phyloP scores from a whole-genome alignment of 2,113 vertebrate genomes.

The Menidia beryllina region DNA sequence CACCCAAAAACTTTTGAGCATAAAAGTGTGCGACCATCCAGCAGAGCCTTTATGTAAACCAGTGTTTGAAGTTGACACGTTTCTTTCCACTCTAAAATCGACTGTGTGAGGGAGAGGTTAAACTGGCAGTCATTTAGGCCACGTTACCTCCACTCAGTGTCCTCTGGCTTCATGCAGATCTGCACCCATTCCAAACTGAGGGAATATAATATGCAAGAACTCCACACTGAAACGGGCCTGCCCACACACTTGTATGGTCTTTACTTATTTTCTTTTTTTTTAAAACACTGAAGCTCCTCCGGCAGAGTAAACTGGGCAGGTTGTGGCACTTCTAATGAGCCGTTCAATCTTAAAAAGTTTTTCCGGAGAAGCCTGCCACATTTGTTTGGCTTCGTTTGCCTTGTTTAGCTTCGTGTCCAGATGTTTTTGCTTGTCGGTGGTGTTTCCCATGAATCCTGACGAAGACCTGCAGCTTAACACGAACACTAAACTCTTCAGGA shows the following conservation, averaged over 20 bases:
- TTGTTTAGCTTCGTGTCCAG: constrained; percentile 51
- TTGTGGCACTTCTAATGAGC: constrained; percentile 41
- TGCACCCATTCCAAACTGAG: constrained; percentile 3
- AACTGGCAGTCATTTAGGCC: constrained; percentile 21
- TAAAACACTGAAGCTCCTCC: constrained; percentile 7
- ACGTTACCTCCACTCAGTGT: constrained; percentile 7
- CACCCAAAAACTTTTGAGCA: constrained; percentile 25
- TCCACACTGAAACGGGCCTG: neutral
- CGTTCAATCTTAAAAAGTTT: constrained; percentile 23
- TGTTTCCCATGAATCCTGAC: constrained; percentile 27
- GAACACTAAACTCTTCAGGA: neutral
- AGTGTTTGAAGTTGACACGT: constrained; percentile 3
- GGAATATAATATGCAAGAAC: neutral
- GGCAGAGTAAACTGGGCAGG: constrained; percentile 56
- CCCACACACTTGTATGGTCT: neutral
- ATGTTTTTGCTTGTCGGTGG: constrained; percentile 54
- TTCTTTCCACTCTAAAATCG: neutral
- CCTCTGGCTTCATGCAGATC: constrained; percentile 7
- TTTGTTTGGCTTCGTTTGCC: constrained; percentile 35
- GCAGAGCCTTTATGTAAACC: constrained; percentile 15
- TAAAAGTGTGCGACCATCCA: constrained; percentile 15
- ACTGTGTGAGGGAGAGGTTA: constrained; percentile 14
- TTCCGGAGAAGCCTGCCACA: constrained; percentile 11
- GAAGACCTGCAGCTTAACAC: constrained; percentile 24
- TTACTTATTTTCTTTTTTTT: neutral